Evolutionary conservation across 1,140 invertebrate genomes (phyloP).

Genomic region (Ceratitis capitata): DNA sequence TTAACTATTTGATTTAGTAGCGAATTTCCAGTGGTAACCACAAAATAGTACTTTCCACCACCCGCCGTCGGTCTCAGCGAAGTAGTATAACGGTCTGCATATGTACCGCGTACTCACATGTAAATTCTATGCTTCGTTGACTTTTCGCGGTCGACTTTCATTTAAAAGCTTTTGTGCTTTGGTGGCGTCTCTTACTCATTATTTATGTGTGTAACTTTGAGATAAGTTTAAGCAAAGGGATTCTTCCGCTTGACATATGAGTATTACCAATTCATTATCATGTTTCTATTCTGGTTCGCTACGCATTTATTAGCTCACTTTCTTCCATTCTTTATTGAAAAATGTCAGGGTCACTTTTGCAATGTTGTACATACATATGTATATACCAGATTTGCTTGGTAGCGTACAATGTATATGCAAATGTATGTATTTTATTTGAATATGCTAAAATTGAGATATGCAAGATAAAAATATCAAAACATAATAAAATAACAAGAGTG

Average conservation of each 20-base stretch:
- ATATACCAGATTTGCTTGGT: no score
- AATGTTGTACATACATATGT: no score
- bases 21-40: background rate
- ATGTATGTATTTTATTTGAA: background rate
- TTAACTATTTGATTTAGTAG: constrained; percentile 14
- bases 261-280: background rate
- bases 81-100: background rate
- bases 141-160: background rate
- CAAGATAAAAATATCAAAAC: background rate
- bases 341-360: no score
- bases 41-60: background rate
- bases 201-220: background rate
- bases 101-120: no score
- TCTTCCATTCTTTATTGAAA: no score
- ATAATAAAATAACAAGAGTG: background rate
- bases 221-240: background rate
- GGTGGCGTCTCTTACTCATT: background rate
- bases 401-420: no score
- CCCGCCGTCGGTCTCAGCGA: background rate
- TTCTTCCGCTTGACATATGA: background rate
- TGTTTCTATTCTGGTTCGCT: background rate
- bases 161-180: background rate
- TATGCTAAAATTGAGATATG: background rate
- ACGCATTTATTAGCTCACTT: background rate
- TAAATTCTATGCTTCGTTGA: background rate